phyloP scores from a whole-genome alignment of 1,140 invertebrate species.

The Drosophila pallidifrons region DNA sequence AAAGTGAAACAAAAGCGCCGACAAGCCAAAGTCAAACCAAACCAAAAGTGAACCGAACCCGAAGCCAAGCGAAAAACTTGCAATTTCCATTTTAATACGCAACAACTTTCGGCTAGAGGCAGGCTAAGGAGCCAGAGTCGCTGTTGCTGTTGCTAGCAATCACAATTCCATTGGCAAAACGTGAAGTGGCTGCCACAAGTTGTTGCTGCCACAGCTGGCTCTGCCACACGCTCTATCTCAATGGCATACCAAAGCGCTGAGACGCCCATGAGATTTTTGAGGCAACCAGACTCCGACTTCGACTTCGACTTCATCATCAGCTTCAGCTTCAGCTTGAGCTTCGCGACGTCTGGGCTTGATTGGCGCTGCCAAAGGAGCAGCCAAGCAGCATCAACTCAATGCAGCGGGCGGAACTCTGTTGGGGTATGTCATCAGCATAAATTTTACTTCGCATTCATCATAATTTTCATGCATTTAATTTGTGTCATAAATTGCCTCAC shows the following conservation, averaged over 20 bases:
- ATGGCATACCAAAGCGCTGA: conserved; percentile 55
- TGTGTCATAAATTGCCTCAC: conserved; percentile 74
- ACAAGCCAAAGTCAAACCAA: conserved; percentile 26
- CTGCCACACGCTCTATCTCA: conserved; percentile 44
- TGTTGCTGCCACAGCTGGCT: conserved; percentile 1
- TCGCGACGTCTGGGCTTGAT: conserved; percentile 67
- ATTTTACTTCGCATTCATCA: conserved; percentile 81
- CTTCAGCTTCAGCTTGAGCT: conserved; percentile 44
- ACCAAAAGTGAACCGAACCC: conserved; percentile 1
- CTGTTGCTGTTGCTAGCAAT: neutral
- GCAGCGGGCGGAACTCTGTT: conserved; percentile 37
- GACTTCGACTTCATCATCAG: neutral
- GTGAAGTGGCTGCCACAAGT: conserved; percentile 27
- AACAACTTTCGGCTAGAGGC: conserved; percentile 82
- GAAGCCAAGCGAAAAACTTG: conserved; percentile 68
- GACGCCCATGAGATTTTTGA: conserved; percentile 51
- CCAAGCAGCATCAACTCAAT: conserved; percentile 5
- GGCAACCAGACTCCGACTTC: neutral
- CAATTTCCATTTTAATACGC: conserved; percentile 83
- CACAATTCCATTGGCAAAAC: conserved; percentile 39
- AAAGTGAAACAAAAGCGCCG: conserved; percentile 82
- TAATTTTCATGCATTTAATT: conserved; percentile 82
- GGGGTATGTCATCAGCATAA: conserved; percentile 81
- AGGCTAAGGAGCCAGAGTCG: conserved; percentile 46
- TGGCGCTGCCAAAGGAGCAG: conserved; percentile 56